Base-by-base conservation (phyloP, 1,140 invertebrate species). In the Magallana angulata region DNA sequence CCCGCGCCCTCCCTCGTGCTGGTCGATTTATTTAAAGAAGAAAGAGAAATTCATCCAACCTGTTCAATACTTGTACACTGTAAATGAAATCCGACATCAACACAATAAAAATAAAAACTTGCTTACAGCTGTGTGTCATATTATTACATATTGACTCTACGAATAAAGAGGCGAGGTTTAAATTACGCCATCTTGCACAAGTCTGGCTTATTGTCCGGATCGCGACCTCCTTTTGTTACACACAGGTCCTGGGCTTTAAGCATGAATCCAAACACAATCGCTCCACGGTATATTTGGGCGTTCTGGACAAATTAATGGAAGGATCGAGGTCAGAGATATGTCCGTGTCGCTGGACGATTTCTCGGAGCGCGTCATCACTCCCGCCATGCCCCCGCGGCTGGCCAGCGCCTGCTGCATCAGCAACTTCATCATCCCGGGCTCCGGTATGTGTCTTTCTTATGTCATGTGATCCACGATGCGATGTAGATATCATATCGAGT, bases 351-450 rank as follows among this genome's bases (percentile, higher is more conserved):
- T 24, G 6, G 57, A n/a, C 14, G 85, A 86, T 60, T 80, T 86
- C 16, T 68, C 68, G 9, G 85, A 86, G 16, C 48, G 85, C 6
- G 24, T 86, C 7, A 59, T 81, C 7, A 80, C 68, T 1, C 85
- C 85, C 0, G 85, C 85, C 9, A 86, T 86, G 85, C 68, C 85
- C 57, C 68, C 64, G 7, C 80, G 85, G 57, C 24, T 86, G 57
- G 85, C 85, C 30, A 80, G 59, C 48, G 16, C 80, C 36, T 86
- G 85, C 36, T 86, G 85, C 56, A 16, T 59, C 30, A 57, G 76
- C 1, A 86, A 86, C 24, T 81, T 86, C 36, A 18, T 86, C 11
- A 76, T 86, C 36, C 85, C 85, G 8, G 85, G 85, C 18, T 59
- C 57, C 12, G 85, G 85, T 86, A 36, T 16, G 68, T 64, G 2